Percentiles rank a stretch among this genome's conserved stretches.
These are phyloP conservation scores for Sinohyriopsis cumingii DNA, from an alignment of 2,888 invertebrate genomes.

Conservation along the genomic window DNA sequence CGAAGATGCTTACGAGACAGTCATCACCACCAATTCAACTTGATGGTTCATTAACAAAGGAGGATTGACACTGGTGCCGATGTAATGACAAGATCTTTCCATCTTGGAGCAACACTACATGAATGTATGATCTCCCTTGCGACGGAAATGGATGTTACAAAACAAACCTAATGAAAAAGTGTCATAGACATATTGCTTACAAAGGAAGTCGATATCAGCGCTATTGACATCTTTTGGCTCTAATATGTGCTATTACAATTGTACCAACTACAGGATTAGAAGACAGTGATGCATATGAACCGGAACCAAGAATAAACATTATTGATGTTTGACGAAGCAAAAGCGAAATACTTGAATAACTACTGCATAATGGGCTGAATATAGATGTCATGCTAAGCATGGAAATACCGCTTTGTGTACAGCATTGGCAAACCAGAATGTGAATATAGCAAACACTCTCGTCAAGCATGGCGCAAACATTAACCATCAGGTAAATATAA, in stretches of 20 bases:
- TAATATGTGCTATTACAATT: neutral
- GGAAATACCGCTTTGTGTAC: constrained; percentile 11
- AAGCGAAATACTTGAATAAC: constrained; percentile 12
- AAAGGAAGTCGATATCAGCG: neutral
- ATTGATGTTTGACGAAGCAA: neutral
- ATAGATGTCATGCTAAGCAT: constrained; percentile 7
- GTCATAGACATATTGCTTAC: neutral
- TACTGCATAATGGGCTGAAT: constrained; percentile 19
- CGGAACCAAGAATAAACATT: neutral
- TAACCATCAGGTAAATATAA: neutral
- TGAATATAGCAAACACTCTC: constrained; percentile 7
- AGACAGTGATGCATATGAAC: neutral
- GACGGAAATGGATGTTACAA: too few relatives aligned
- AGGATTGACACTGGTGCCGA: neutral
- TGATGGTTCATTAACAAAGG: too few relatives aligned
- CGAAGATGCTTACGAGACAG: too few relatives aligned
- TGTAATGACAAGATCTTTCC: neutral
- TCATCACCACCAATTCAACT: too few relatives aligned
- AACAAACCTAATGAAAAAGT: neutral
- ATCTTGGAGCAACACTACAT: neutral
- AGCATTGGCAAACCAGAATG: constrained; percentile 3
- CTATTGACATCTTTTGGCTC: constrained; percentile 2
- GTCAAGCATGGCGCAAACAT: too few relatives aligned
- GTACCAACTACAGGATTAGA: constrained; percentile 1
- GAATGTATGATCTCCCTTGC: neutral